Conservation (phyloP, 2,888 invertebrate species). For the Exephanes ischioxanthus region DNA sequence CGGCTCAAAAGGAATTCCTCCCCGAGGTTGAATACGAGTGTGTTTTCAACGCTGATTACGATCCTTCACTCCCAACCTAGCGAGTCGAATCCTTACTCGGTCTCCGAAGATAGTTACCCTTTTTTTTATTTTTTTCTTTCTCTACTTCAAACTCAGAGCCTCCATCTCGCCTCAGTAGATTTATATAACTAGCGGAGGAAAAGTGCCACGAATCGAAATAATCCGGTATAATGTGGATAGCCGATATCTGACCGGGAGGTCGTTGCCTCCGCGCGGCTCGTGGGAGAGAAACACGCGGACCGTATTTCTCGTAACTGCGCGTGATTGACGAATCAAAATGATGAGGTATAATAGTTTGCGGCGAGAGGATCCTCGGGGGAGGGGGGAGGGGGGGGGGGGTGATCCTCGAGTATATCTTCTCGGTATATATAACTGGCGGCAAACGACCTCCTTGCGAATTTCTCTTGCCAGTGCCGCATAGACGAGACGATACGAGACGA, state of each 20-base stretch:
- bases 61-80: not conserved
- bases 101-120: not conserved
- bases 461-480: not conserved
- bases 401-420: not conserved
- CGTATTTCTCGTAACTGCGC: not conserved
- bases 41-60: slow-evolving; percentile 39
- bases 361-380: no score
- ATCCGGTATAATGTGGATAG: not conserved
- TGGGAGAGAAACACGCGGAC: not conserved
- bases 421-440: slow-evolving; percentile 23
- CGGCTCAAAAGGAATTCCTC: slow-evolving; percentile 13
- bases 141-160: not conserved
- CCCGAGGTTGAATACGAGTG: slow-evolving; percentile 23
- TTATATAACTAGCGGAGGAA: not conserved
- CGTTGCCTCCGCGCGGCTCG: not conserved
- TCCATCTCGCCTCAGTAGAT: not conserved
- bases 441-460: slow-evolving; percentile 44
- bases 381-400: not conserved
- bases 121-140: not conserved
- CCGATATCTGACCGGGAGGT: not conserved
- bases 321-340: slow-evolving; percentile 57
- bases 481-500: slow-evolving; percentile 28
- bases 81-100: not conserved
- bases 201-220: slow-evolving; percentile 8
- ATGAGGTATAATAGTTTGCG: slow-evolving; percentile 35